A percentile compares a stretch with the other conserved stretches of the same genome.
phyloP scores from a whole-genome alignment of 2,888 invertebrate species.

The Baccha elongata region DNA sequence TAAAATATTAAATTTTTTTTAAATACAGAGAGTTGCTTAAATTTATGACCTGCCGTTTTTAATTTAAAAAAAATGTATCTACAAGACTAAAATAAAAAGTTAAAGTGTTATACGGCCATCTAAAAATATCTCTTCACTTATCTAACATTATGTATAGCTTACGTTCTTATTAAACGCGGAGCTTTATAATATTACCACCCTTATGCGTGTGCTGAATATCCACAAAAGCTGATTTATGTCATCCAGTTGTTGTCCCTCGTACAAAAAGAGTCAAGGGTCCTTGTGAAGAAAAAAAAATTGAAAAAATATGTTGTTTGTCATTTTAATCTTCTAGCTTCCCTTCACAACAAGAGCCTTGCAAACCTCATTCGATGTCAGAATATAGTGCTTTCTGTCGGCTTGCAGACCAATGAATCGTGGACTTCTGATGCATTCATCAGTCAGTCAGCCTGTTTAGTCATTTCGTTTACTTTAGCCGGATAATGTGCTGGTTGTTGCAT shows the following conservation, averaged over 20 bases:
- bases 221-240: slow-evolving; percentile 55
- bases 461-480: slow-evolving; percentile 57
- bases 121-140: neutral
- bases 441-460: slow-evolving; percentile 31
- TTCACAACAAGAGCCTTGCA: slow-evolving; percentile 26
- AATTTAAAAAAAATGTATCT: too few species aligned
- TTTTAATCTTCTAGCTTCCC: slow-evolving; percentile 60
- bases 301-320: slow-evolving; percentile 58
- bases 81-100: too few species aligned
- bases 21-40: too few species aligned
- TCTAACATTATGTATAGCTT: neutral
- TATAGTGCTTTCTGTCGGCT: slow-evolving; percentile 27
- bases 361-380: slow-evolving; percentile 45
- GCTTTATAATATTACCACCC: slow-evolving; percentile 34
- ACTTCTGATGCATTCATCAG: slow-evolving; percentile 49
- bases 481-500: slow-evolving; percentile 43
- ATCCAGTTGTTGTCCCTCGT: slow-evolving; percentile 46
- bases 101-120: too few species aligned
- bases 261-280: slow-evolving; percentile 52
- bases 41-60: too few species aligned
- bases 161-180: neutral
- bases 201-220: slow-evolving; percentile 38
- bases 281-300: slow-evolving; percentile 27
- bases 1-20: too few species aligned
- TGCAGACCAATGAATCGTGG: slow-evolving; percentile 45